Base-by-base conservation (phyloP, 2,888 invertebrate genomes). In the Lepidochrysops patricia region DNA sequence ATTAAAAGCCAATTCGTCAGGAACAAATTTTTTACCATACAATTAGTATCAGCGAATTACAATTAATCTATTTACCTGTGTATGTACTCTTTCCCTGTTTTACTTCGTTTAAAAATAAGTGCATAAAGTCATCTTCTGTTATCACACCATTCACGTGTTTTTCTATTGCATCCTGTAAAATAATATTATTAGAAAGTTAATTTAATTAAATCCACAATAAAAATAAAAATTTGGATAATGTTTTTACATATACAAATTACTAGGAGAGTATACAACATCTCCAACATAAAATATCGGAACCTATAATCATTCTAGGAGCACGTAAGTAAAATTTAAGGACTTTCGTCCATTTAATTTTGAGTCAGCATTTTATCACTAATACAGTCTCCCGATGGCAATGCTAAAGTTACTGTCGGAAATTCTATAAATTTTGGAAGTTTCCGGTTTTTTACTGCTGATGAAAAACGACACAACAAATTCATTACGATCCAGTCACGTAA, bases 81-180 rank as follows among this genome's bases (percentile, higher is more conserved):
- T 75, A 70, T 35, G 77, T 76, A 15, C 72, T 70, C 52, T 75
- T 74, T 2, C 65, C 64, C 15, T 74, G 70, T 1, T 80, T 70
- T 72, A 91, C 91, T 69, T 91, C 89, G 56, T 86, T 75, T 26
- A 92, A 74, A 75, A 91, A 92, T 1, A 90, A 90, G 63, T 92
- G 91, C 37, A 92, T 92, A 15, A 92, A 79, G 70, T 92, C 70
- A 26, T 69, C 64, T 23, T 63, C 64, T 7, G 56, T 23, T 26
- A 67, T 63, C 9, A 76, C 63, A 12, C 76, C 76, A 43, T 75
- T 71, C 61, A 79, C 76, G 62, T 90, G 89, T 60, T 87, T 83
- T 1, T 71, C 65, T 37, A 90, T 82, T 1, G 84, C 77, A 70
- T 84, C 82, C 80, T 83, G 58, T 60, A 76, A 77, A 92, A 86